Conservation (phyloP, 53 echinoderm and acorn worm genomes). For the Glandiceps talaboti region DNA sequence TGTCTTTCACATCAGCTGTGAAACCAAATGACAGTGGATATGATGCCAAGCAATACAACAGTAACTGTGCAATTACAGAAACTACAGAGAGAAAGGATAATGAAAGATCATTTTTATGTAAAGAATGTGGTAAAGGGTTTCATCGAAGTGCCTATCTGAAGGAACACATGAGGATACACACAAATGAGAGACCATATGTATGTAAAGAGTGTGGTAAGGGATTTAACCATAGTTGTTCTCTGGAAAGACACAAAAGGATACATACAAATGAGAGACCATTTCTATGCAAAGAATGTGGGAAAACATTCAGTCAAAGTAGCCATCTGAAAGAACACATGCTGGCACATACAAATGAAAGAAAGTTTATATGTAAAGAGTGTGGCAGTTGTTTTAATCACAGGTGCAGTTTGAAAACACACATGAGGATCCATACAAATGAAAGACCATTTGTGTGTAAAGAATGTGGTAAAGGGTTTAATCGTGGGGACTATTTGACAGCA, state of each 20-base stretch:
- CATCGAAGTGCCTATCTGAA: neutral
- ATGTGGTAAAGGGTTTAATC: neutral
- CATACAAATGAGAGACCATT: neutral
- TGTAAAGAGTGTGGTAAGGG: neutral
- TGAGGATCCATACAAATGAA: neutral
- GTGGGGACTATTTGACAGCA: neutral
- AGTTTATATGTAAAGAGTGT: neutral
- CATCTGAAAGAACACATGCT: neutral
- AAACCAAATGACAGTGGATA: too few species aligned
- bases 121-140: neutral
- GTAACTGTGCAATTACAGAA: too few species aligned
- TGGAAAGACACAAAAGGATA: neutral
- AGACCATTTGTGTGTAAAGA: neutral
- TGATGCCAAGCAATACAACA: too few species aligned
- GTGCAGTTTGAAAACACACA: neutral
- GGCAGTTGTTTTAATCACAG: neutral
- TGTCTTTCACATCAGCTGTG: too few species aligned
- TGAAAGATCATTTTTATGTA: neutral
- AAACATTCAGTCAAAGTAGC: neutral
- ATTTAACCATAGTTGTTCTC: neutral
- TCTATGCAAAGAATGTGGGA: neutral
- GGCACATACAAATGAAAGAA: neutral
- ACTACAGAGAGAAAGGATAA: too few species aligned
- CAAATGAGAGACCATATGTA: neutral
- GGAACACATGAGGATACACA: neutral